phyloP scores from a whole-genome alignment of 2,113 vertebrate genomes.

The Peromyscus maniculatus region DNA sequence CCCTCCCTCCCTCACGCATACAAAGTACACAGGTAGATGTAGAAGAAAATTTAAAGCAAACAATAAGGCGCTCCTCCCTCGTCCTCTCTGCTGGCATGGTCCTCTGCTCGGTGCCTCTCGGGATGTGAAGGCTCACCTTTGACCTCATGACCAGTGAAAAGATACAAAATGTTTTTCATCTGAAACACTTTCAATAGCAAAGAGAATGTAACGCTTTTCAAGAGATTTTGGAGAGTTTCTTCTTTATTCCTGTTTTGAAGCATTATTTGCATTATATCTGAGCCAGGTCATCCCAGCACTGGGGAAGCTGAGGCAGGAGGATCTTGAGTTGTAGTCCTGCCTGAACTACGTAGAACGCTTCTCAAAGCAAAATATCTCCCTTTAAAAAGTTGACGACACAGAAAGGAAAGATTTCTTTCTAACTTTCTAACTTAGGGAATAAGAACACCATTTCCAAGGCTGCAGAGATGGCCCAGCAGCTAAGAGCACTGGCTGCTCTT shows the following conservation, averaged over 20 bases:
- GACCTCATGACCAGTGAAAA: neutral
- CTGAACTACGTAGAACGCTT: neutral
- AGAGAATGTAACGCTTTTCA: neutral
- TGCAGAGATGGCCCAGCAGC: neutral
- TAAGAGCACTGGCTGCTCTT: neutral
- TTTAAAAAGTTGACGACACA: neutral
- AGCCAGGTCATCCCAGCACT: neutral
- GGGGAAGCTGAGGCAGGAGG: neutral
- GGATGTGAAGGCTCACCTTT: neutral
- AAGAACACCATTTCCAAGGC: neutral
- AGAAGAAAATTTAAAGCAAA: neutral
- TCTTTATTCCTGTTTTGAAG: neutral
- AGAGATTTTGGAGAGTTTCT: neutral
- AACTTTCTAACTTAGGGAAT: neutral
- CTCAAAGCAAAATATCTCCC: neutral
- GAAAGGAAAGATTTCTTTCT: neutral
- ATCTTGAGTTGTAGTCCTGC: neutral
- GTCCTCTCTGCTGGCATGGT: neutral
- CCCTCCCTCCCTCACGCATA: neutral
- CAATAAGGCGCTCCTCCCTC: fast-evolving
- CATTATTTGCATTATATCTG: too few species aligned
- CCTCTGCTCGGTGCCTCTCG: neutral
- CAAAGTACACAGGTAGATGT: neutral
- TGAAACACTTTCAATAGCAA: neutral
- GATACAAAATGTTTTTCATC: neutral